Base-by-base conservation (phyloP, 2,888 invertebrate species). In the Phrixothrix hirtus region DNA sequence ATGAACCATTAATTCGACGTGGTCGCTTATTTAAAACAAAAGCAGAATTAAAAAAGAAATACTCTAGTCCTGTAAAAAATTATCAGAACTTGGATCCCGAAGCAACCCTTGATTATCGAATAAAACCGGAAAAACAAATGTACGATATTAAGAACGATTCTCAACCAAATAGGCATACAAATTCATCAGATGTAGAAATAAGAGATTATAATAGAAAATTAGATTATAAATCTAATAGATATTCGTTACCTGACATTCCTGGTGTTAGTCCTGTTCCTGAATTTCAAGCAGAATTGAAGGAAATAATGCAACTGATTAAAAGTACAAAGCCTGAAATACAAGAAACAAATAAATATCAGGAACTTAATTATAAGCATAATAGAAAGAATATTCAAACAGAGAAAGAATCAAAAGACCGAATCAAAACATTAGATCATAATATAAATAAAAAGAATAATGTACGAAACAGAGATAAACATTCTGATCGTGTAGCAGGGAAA, bases 1-100 rank as follows among this genome's bases (percentile, higher is more conserved):
- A 55, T 9, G 61, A 61, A 39, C 59, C 69, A 5, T 71, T 73
- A 5, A 78, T 78, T 53, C 77, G 82, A 57, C 83, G 83, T 69
- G 77, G 83, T 36, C 81, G 88, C 37, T 78, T 89, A 25, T 90
- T 89, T 72, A 88, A 86, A 77, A 88, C 87, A 36, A 83, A 86
- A 69, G 85, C 85, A 38, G 87, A 88, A 77, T 84, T 85, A 54
- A 85, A 83, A 74, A 83, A 82, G 66, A 72, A 64, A 52, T 59
- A 67, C 56, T 66, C 69, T 66, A 72, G 67, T 69, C 68, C 68
- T 51, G 51, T 63, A 59, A 59, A 65, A 58, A 67, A 66, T 46
- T 59, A 57, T 48, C 50, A 44, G 25, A 10, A 21, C 9, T 21
- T 34, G 44, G 36, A 52, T 50, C 21, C 46, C 35, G 15, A 41